Conservation (phyloP, 30 jellyfish, hydroid and myxozoan genomes). For the Haliclystus octoradiatus region DNA sequence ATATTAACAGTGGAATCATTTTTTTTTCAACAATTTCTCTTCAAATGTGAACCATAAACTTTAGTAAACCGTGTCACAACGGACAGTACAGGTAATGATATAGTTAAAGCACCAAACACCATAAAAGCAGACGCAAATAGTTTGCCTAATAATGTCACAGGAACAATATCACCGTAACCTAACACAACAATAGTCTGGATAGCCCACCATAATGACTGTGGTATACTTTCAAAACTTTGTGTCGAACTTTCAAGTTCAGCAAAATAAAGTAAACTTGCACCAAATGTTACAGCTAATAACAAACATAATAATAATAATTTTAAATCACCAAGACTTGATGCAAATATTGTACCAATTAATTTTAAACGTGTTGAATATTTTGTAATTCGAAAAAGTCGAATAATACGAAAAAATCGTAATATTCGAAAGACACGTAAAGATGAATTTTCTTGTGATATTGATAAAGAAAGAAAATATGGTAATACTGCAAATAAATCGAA, state of each 20-base stretch:
- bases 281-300: slow-evolving; percentile 53
- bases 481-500: slow-evolving; percentile 59
- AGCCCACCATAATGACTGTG: slow-evolving; percentile 97
- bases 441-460: not conserved
- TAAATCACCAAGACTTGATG: slow-evolving; percentile 74
- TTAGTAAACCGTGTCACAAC: slow-evolving; percentile 78
- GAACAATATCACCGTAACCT: slow-evolving; percentile 95
- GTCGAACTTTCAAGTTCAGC: slow-evolving; percentile 29
- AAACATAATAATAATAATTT: slow-evolving; percentile 70
- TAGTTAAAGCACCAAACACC: slow-evolving; percentile 97
- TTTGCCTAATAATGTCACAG: slow-evolving; percentile 66
- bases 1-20: no score
- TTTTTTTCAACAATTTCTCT: no score
- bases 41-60: slow-evolving; percentile 13
- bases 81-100: slow-evolving; percentile 91
- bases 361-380: slow-evolving; percentile 63
- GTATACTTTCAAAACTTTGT: slow-evolving; percentile 63
- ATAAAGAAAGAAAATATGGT: slow-evolving; percentile 48
- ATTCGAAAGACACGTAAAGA: slow-evolving; percentile 31
- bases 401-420: slow-evolving; percentile 49
- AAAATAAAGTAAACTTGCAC: slow-evolving; percentile 72
- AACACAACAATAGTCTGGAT: slow-evolving; percentile 84
- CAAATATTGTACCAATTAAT: slow-evolving; percentile 59
- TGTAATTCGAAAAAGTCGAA: slow-evolving; percentile 64
- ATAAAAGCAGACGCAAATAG: slow-evolving; percentile 65